Percentiles rank a stretch among this genome's conserved stretches.
These are phyloP conservation scores for Meganola albula DNA, from an alignment of 2,888 invertebrate genomes.

Conservation along the genomic window DNA sequence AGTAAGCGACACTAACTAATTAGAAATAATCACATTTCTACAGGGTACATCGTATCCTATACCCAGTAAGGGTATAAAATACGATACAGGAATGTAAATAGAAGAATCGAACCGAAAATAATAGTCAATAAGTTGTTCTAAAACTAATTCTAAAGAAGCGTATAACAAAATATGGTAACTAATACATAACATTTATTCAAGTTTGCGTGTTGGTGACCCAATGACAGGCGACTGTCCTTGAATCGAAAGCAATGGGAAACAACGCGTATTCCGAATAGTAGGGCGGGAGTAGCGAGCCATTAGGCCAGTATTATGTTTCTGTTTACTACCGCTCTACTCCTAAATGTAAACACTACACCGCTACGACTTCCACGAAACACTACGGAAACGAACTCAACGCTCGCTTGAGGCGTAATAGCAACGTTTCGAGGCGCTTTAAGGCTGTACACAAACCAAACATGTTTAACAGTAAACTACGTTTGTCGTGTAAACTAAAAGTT, in stretches of 20 bases:
- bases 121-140: no score
- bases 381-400: conserved; percentile 21
- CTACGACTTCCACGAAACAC: conserved; percentile 13
- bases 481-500: no score
- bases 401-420: conserved; percentile 12
- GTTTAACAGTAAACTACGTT: conserved; percentile 27
- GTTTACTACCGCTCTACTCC: conserved; percentile 26
- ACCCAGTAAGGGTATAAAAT: no score
- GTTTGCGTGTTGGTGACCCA: conserved; percentile 22
- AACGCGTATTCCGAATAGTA: conserved; percentile 20
- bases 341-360: conserved; percentile 20
- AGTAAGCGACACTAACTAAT: no score
- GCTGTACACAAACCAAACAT: conserved; percentile 15
- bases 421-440: conserved; percentile 12
- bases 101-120: conserved; percentile 5
- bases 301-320: conserved; percentile 27
- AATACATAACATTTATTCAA: conserved; percentile 26
- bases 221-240: conserved; percentile 24
- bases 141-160: no score
- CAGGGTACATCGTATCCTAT: no score
- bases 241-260: conserved; percentile 23
- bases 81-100: no score
- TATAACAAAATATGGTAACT: no score
- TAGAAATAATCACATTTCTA: no score
- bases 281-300: conserved; percentile 18